Base-by-base conservation (phyloP, 2,888 invertebrate genomes). In the Scrobipalpa costella region DNA sequence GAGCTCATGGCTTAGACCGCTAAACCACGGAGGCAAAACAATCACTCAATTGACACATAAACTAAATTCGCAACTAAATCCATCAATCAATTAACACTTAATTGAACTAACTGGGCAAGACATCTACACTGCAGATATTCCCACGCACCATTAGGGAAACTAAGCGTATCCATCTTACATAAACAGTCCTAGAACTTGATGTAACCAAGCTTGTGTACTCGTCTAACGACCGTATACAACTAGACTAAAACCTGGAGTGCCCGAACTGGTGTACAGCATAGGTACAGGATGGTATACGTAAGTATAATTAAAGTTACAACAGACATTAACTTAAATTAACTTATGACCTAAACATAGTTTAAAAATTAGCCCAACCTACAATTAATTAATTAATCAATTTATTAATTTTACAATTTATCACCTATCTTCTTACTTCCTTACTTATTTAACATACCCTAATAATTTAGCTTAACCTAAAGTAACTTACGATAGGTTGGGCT, bases 71-170 rank as follows among this genome's bases (percentile, higher is more conserved):
- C 7, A 49, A 49, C 49, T 19, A 19, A 49, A 19, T 11, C 17
- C 49, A 49, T 49, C 49, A 19, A 49, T 49, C 49, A 49, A 49
- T 49, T 27, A 27, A 3, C 27, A 27, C 27, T 19, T 49, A 19
- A 7, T 1, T 2, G 8, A 49, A 27, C 27, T 44, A 44, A n/a
- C 15, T 44, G 44, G n/a, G n/a, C 3, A 15, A n/a, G 44, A n/a
- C 15, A n/a, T 15, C n/a, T 44, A 44, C 15, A 27, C 49, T 7
- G 17, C 19, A 9, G 9, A 17, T 7, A 7, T 49, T 49, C 49
- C 49, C 49, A 49, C 49, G 49, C 49, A 19, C 8, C 49, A 49
- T 49, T 19, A 49, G 19, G 5, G 8, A 7, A 49, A 17, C 49
- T 19, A 19, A 8, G 9, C 49, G 8, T 49, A 49, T 49, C 49